Evolutionary conservation across 2,797 vertebrate species (phyloP), one percentile per base, ranked within the genome.

Genomic region (Florisuga fusca): DNA sequence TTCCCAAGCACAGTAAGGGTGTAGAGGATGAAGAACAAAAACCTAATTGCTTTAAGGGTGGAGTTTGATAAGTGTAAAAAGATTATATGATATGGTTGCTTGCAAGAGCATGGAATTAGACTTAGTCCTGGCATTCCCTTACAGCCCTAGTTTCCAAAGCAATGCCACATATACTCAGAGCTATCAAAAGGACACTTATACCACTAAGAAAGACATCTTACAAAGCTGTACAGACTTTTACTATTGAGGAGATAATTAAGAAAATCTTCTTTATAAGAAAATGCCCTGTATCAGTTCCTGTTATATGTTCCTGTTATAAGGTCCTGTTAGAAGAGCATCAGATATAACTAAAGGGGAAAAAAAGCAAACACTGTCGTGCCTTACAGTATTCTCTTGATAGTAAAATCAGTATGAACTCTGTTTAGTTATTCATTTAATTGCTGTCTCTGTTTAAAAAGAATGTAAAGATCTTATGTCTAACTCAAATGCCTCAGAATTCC

Each of bases 1-100:
- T 90, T 94, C 43, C 58, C 71, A 84, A 78, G 62, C 46, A 83
- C 15, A 19, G 43, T 75, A 75, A 81, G 23, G 17, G 26, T 66
- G 50, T 77, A 75, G 36, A 54, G 33, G 62, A 31, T 78, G 43
- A 84, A 58, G n/a, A 94, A 94, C 54, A 91, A 91, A 87, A 94
- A 81, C 0, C 58, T 94, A 84, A 91, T 90, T 94, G 43, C 43
- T 91, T 93, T 91, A 62, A 94, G 94, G 76, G 87, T 86, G 76
- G 69, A 93, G 55, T 88, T 51, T 88, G 66, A 45, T 89, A 91
- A 66, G 36, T 53, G 15, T 73, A 73, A 87, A 87, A 84, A 84
- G 53, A 84, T 89, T 50, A 27, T 51, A 43, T n/a, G 23, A 66
- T 88, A 86, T 5, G 15, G 15, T 55, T 84, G 3, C 73, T 87